Base-by-base conservation (phyloP, 2,113 vertebrate genomes). In the Aramus guarauna region DNA sequence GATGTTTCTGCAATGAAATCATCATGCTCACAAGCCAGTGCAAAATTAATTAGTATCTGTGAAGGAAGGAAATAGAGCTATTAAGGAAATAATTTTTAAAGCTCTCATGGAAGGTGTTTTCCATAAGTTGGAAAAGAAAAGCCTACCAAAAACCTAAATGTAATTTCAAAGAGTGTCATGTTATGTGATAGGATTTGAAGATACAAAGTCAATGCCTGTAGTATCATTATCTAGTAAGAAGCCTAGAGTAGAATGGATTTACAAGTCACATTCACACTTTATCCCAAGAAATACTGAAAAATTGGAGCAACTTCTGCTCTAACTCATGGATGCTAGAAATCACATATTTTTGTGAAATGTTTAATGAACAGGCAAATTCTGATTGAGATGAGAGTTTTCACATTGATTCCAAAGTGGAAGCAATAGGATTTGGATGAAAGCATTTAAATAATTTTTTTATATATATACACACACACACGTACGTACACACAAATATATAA, bases 21-120 rank as follows among this genome's bases (percentile, higher is more conserved):
- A 52, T 74, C 30, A 58, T 45, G 32, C 43, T 94, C 36, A 17
- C 43, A 92, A 88, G 43, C 48, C 72, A 88, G 47, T 58, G 68
- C n/a, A 94, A 94, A 96, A 74, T 83, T 94, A 96, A 93, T 93
- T 92, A 83, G 47, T 60, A 75, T 77, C 85, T 90, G 59, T 88
- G 72, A 59, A 86, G 23, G 71, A 71, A 86, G 37, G 58, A 90
- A 83, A 53, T 29, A 63, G 50, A 85, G 12, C 24, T 71, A 30
- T 68, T 76, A 72, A 83, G 58, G 32, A 77, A 62, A 63, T 30
- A 13, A 10, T 76, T 90, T 93, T 63, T 48, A 37, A 85, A 94
- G 47, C 75, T 90, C 21, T 66, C 30, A 53, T 21, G 43, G 26
- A 80, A 91, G 18, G 21, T 56, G 36, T 75, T 66, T 91, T 68